Evolutionary conservation across 2,113 vertebrate genomes (phyloP), one percentile per base, ranked within the genome.

Genomic region (Neopipo cinnamomea): DNA sequence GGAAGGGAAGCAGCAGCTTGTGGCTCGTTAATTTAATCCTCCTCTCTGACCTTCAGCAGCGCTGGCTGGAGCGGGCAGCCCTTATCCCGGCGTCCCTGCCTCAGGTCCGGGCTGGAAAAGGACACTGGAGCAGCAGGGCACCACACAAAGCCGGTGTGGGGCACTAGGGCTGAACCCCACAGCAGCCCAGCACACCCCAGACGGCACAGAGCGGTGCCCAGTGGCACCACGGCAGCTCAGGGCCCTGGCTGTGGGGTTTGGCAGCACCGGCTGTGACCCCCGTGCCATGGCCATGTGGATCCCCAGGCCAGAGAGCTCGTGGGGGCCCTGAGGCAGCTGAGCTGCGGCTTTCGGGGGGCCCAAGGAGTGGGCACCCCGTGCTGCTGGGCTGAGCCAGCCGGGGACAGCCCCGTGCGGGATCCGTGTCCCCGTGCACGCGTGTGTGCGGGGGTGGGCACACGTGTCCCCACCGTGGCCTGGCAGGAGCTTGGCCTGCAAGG

Each of bases 271-370:
- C 61, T 39, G 21, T 1, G 1, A 59, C 13, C 62, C 56, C 62
- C 0, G 0, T 31, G n/a, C 39, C 3, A 0, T 2, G 21, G 44
- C 28, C 7, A 2, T 0, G 0, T 5, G 22, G 33, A 1, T 56
- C 37, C 47, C n/a, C 0, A 6, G 14, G 22, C 30, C 2, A 2
- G 14, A 37, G 42, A 42, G 85, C n/a, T 63, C 9, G 0, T 3
- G 6, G 58, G 18, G 72, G 61, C 39, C 65, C 82, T 6, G 27
- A 2, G 1, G 42, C 4, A 2, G 12, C 79, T 4, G 2, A 25
- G 65, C 42, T 24, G 56, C 0, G 7, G 35, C 28, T 61, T 73
- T 33, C 0, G 3, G 63, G 58, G 4, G 80, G 77, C 15, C 35
- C 52, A 28, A 13, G 42, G 46, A 61, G 22, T 0, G 8, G 41